These are phyloP conservation scores for Beris chalybata DNA, from an alignment of 2,888 invertebrate species.

Conservation along the genomic window DNA sequence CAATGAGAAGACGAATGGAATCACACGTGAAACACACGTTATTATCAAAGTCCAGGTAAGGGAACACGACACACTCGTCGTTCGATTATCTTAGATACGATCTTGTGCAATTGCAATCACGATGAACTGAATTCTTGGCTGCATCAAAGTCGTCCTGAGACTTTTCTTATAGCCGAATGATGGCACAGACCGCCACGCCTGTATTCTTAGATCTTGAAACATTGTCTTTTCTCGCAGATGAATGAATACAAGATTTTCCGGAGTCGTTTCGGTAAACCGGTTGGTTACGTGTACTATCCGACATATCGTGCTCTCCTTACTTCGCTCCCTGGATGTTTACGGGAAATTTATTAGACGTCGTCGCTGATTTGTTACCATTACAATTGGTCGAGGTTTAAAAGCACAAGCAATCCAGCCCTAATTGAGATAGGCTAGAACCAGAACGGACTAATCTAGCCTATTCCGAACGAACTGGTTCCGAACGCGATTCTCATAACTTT, in stretches of 20 bases:
- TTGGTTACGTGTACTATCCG: no score
- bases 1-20: constrained; percentile 29
- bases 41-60: constrained; percentile 1
- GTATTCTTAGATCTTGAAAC: background rate
- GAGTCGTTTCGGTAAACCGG: no score
- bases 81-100: constrained; percentile 17
- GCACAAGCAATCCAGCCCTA: background rate
- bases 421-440: constrained; percentile 2
- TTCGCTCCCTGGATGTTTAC: background rate
- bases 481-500: no score
- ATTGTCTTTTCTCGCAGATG: no score
- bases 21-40: constrained; percentile 29
- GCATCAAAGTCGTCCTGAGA: background rate
- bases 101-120: constrained; percentile 28
- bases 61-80: constrained; percentile 3
- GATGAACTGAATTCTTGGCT: constrained; percentile 23
- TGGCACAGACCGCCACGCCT: background rate
- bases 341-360: constrained; percentile 9
- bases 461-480: no score
- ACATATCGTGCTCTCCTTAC: no score
- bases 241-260: no score
- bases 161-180: background rate
- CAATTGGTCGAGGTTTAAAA: background rate
- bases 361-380: constrained; percentile 2
- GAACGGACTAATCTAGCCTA: no score